Evolutionary conservation across 2,113 vertebrate genomes (phyloP), one percentile per base, ranked within the genome.

Genomic region (Cavia porcellus): DNA sequence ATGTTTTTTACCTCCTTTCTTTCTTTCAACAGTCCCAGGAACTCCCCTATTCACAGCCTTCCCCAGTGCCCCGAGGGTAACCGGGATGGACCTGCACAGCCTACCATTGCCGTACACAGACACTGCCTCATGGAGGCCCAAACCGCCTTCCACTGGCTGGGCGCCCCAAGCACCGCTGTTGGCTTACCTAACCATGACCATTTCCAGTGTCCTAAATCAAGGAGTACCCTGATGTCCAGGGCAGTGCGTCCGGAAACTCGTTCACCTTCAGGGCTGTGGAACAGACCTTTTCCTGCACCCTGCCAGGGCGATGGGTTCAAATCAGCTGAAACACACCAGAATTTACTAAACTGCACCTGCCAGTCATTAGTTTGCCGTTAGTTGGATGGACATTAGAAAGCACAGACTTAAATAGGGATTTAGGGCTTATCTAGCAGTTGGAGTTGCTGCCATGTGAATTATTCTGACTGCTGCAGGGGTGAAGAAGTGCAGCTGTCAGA

Each of bases 11-110:
- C 6, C 3, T 86, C 32, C 80, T 66, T 88, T 95, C n/a, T 81
- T 77, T 42, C 38, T 38, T 38, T 97, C 95, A 95, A 61, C 52
- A 90, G 14, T 92, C 88, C 70, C 81, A 66, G 81, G 79, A 57
- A 94, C 84, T 93, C 61, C 38, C 28, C 86, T 81, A 61, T 42
- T 86, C 95, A 47, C 12, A 81, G 70, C 10, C 50, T 32, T 7
- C 10, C 59, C 0, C 85, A 52, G 4, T 0, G 0, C 59, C n/a
- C 25, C 2, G 1, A 32, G 13, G n/a, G 35, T 47, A 93, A 83
- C 9, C 2, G 32, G 38, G 64, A 66, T 3, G 15, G 9, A 4
- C 3, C 24, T 30, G 61, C 10, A 52, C 2, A 11, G 10, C 4
- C 9, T 61, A 45, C 59, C 42, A 42, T 74, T 89, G 42, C 50